Conservation (phyloP, 2,888 invertebrate species). For the Lasioglossum marginatum region DNA sequence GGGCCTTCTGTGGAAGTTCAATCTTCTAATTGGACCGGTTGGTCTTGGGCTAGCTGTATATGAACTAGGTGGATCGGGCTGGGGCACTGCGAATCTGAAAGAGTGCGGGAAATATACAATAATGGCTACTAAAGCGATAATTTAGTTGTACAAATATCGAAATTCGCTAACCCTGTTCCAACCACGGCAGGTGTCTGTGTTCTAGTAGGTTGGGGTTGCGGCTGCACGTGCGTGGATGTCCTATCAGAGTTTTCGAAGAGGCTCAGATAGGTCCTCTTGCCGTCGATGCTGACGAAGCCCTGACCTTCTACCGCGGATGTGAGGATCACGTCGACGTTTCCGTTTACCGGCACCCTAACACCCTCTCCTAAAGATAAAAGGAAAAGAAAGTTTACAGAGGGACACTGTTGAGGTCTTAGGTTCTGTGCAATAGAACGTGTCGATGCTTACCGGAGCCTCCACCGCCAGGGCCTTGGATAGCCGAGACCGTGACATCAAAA, state of each 20-base stretch:
- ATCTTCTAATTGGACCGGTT: constrained; percentile 84
- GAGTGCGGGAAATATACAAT: not conserved
- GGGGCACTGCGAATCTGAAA: constrained; percentile 88
- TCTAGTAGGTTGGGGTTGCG: constrained; percentile 79
- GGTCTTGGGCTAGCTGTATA: constrained; percentile 79
- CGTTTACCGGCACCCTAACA: constrained; percentile 78
- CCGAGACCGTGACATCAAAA: constrained; percentile 95
- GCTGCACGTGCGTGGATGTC: constrained; percentile 81
- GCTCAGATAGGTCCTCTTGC: constrained; percentile 95
- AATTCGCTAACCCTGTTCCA: constrained; percentile 84
- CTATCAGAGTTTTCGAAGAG: constrained; percentile 89
- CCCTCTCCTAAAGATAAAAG: constrained; percentile 72
- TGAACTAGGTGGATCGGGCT: constrained; percentile 85
- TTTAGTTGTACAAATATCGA: too few relatives aligned
- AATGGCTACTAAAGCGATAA: too few relatives aligned
- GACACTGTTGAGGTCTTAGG: not conserved
- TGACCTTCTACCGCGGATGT: constrained; percentile 91
- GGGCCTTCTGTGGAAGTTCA: constrained; percentile 87
- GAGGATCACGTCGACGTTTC: constrained; percentile 89
- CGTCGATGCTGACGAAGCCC: constrained; percentile 96
- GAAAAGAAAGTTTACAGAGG: not conserved
- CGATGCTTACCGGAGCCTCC: constrained; percentile 79
- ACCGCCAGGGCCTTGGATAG: constrained; percentile 93
- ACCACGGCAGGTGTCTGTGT: constrained; percentile 83
- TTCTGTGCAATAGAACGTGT: not conserved